Evolutionary conservation across 1,140 invertebrate species (phyloP), one percentile per base, ranked within the genome.

Genomic region (Phenacoccus solenopsis): DNA sequence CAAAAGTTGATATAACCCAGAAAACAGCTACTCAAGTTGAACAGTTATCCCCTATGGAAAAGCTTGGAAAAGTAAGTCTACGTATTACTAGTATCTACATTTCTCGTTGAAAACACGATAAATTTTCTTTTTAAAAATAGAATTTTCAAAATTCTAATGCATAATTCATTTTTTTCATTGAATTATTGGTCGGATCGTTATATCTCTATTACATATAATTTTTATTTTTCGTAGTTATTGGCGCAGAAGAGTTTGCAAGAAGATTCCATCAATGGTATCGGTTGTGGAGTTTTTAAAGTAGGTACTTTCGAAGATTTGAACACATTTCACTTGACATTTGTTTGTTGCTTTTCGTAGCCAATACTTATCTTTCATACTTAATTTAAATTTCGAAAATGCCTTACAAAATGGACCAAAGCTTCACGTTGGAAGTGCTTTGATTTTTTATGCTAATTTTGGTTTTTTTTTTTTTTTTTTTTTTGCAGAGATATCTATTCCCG

Each of bases 401-500:
- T 7, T 32, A 32, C 30, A 7, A 32, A 32, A 32, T 7, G 13
- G 13, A 7, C 30, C 30, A 13, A 32, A 13, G 5, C 30, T 32
- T 27, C 12, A 7, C 5, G 28, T 24, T 20, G 7, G 7, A 4
- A 12, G 7, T 25, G 12, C 4, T 67, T 22, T 7, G 5, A 32
- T 32, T 13, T 22, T 67, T 12, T 25, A n/a, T 10, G 10, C 4
- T 67, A 7, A 22, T 67, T 13, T 7, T 27, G 4, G 12, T 27
- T 67, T 27, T 25, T 7, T 24, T 24, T 25, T 22, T 30, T 30
- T 22, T 27, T 67, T 67, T 69, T 35, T 10, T 21, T 25, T 69
- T 71, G 61, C 80, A 89, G 84, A 83, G 83, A 73, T 88, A 88
- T 78, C 79, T 91, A 72, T 90, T 91, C 79, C 88, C 89, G n/a